Percentiles rank a stretch among this genome's conserved stretches.
Evolutionary conservation across 2,113 vertebrate species (phyloP).

Genomic region (Lophotis ruficrista): DNA sequence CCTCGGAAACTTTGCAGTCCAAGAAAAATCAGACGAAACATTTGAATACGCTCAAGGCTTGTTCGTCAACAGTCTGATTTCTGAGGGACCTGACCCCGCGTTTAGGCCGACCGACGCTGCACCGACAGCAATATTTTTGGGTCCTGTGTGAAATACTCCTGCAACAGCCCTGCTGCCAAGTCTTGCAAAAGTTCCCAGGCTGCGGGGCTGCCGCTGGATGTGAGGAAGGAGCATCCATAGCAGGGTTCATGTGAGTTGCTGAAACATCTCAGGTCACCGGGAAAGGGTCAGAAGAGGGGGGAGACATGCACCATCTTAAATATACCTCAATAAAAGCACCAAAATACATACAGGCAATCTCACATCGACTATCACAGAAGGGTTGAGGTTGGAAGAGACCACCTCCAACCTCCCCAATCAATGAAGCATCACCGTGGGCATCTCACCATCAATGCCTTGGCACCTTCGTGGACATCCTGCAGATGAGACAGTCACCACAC

Average conservation of each 20-base stretch:
- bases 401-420: background rate
- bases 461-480: background rate
- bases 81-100: constrained; percentile 42
- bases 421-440: background rate
- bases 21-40: constrained; percentile 65
- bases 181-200: constrained; percentile 67
- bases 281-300: background rate
- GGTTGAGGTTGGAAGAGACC: background rate
- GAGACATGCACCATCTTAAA: fast-evolving
- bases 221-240: background rate
- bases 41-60: constrained; percentile 24
- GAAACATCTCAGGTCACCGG: background rate
- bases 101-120: background rate
- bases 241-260: background rate
- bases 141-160: constrained; percentile 63
- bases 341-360: background rate
- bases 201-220: background rate
- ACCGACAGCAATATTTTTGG: constrained; percentile 57
- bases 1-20: constrained; percentile 39
- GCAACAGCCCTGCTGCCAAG: constrained; percentile 24
- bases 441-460: background rate
- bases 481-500: background rate
- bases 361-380: background rate
- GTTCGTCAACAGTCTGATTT: constrained; percentile 55
- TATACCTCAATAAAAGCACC: background rate